A percentile compares a stretch with the other conserved stretches of the same genome.
phyloP scores from a whole-genome alignment of 2,797 vertebrate genomes.

The Scyliorhinus canicula region DNA sequence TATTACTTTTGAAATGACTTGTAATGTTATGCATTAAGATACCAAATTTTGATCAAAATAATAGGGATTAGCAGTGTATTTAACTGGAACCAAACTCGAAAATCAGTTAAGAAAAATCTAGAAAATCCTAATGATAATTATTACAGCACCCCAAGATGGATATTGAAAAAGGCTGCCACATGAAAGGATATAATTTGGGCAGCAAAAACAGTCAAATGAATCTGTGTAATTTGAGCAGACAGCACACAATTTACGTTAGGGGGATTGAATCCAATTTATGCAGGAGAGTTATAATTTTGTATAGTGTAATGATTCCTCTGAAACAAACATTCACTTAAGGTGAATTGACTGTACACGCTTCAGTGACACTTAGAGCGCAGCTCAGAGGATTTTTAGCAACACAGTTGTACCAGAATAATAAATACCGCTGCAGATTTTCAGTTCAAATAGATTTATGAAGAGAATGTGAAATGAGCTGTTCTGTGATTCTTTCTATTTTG shows the following conservation, averaged over 20 bases:
- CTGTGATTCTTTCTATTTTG: neutral
- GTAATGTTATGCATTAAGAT: neutral
- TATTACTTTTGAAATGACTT: neutral
- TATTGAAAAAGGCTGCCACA: neutral
- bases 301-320: neutral
- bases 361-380: neutral
- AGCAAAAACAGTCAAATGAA: slow-evolving; percentile 6
- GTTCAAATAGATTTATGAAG: neutral
- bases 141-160: neutral
- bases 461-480: neutral
- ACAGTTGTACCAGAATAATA: neutral
- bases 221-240: slow-evolving; percentile 16
- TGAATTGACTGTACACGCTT: slow-evolving; percentile 13
- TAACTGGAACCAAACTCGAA: neutral
- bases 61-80: neutral
- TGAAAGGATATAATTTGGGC: slow-evolving; percentile 26
- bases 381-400: neutral
- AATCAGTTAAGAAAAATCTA: neutral
- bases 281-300: slow-evolving; percentile 15
- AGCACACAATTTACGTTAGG: neutral
- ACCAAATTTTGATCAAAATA: neutral
- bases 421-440: neutral
- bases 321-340: slow-evolving; percentile 25
- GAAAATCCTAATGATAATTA: slow-evolving; percentile 12
- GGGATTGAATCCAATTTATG: slow-evolving; percentile 13